Base-by-base conservation (phyloP, 2,888 invertebrate species). In the Archips xylosteana region DNA sequence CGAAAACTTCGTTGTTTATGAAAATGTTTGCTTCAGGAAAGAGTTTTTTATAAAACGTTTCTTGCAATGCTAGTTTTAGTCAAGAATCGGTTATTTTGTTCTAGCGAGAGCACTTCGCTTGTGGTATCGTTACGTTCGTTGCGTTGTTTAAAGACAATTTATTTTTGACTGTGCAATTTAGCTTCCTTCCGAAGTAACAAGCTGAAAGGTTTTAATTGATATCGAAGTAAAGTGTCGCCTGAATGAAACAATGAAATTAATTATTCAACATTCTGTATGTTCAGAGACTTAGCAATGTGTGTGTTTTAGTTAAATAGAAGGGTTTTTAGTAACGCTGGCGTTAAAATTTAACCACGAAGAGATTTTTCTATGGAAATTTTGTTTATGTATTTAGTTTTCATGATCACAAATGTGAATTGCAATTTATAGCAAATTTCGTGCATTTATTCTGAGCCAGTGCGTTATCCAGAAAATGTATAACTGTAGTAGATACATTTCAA, bases 381-480 rank as follows among this genome's bases (percentile, higher is more conserved):
- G 57, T 57, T 51, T 0, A 6, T n/a, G 36, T 51, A 65, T 65
- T 65, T 36, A 15, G 2, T 36, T 36, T 60, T 51, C 32, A 32
- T 57, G 9, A 57, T 57, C 6, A 12, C 12, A 8, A 39, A 54
- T 32, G 10, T 57, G 6, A 57, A 32, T 57, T 57, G 3, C 10
- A 32, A 32, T 32, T 57, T 32, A 3, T 57, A 57, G 12, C 57
- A 57, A 57, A 32, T 57, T 23, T 32, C 3, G 12, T 57, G 65
- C 65, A 51, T 65, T 65, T 49, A 51, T 51, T 51, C 36, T 47
- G 51, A 65, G 51, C 65, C 65, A 65, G 65, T 65, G 65, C 15
- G 10, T 36, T 10, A 36, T 10, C 8, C 49, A 49, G 51, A 34
- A 47, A 59, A 36, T 69, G 39, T 70, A 47, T 67, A 15, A 32